phyloP scores from a whole-genome alignment of 2,888 invertebrate species.

The Drosophila conformis region DNA sequence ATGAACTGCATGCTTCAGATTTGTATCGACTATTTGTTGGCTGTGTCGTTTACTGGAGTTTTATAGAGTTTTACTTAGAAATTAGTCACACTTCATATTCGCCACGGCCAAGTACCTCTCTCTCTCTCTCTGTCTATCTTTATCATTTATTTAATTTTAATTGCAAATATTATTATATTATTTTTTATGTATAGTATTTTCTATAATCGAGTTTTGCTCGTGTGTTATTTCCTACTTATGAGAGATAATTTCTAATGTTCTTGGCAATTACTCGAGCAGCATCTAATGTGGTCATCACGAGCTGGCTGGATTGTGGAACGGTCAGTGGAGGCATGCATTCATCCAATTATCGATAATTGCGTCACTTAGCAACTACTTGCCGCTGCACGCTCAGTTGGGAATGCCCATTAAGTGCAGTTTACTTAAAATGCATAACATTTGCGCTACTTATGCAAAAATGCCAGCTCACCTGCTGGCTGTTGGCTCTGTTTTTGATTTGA shows the following conservation, averaged over 20 bases:
- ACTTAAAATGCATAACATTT: constrained; percentile 71
- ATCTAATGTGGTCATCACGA: constrained; percentile 26
- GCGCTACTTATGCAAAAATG: constrained; percentile 67
- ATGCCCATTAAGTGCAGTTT: constrained; percentile 45
- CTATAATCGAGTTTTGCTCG: neutral
- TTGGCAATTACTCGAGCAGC: neutral
- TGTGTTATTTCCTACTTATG: neutral
- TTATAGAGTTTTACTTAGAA: neutral
- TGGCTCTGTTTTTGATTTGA: neutral
- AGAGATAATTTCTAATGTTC: neutral
- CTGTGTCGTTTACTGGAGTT: neutral
- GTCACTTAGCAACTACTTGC: constrained; percentile 53
- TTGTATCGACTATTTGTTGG: neutral
- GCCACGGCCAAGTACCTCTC: neutral
- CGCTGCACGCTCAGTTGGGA: constrained; percentile 23
- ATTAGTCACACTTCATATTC: neutral
- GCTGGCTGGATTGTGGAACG: constrained; percentile 15
- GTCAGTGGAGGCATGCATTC: constrained; percentile 45
- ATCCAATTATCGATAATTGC: constrained; percentile 66
- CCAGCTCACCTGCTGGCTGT: constrained; percentile 6
- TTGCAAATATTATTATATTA: too few relatives aligned
- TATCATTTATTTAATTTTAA: neutral
- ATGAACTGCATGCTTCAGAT: neutral
- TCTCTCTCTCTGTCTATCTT: neutral
- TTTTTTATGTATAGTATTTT: neutral